A percentile compares a stretch with the other conserved stretches of the same genome.
phyloP scores from a whole-genome alignment of 2,113 vertebrate species.

The Castor canadensis region DNA sequence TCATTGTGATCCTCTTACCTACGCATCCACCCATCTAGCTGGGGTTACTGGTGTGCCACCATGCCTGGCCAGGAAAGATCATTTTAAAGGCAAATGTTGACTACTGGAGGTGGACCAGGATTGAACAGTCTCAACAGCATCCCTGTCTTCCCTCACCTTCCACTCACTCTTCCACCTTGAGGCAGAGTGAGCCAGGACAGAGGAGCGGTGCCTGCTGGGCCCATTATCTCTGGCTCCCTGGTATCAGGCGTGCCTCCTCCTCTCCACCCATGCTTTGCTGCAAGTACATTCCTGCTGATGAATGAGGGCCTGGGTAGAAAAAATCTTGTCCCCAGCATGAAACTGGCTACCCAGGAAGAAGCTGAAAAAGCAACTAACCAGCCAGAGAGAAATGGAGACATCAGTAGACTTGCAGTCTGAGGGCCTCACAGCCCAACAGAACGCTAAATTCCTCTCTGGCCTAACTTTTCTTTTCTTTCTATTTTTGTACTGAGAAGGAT shows the following conservation, averaged over 20 bases:
- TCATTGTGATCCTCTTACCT: too few relatives aligned
- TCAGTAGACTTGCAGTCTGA: too few relatives aligned
- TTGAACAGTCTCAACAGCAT: fast-evolving
- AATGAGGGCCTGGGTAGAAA: neutral
- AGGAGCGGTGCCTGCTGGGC: neutral
- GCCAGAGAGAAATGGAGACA: neutral
- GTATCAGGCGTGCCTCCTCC: fast-evolving
- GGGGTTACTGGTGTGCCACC: too few relatives aligned
- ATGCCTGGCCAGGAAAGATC: too few relatives aligned
- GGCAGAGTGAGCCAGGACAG: neutral
- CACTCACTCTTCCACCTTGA: neutral
- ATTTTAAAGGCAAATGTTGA: neutral
- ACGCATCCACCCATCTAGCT: too few relatives aligned
- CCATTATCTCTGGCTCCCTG: neutral
- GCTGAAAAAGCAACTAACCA: neutral
- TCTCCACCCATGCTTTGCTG: neutral
- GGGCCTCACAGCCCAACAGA: fast-evolving
- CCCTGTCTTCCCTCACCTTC: neutral
- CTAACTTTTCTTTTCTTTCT: neutral
- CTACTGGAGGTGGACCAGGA: neutral
- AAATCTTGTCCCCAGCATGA: neutral
- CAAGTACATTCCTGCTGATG: neutral
- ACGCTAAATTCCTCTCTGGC: fast-evolving
- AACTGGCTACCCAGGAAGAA: neutral
- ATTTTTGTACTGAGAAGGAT: neutral